phyloP scores from a whole-genome alignment of 2,888 invertebrate species.

The Drosophila buzzatii region DNA sequence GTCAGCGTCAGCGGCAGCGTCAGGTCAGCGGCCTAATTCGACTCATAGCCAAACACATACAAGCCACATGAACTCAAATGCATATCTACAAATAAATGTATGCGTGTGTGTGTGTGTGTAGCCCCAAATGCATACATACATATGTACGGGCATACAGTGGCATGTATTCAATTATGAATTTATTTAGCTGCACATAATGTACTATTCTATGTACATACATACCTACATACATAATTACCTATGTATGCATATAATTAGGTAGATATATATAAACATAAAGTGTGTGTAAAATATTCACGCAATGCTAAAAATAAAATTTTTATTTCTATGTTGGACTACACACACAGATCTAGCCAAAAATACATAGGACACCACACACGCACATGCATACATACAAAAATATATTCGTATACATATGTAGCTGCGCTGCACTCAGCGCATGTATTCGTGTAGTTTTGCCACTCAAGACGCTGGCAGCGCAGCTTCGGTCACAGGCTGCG shows the following conservation, averaged over 20 bases:
- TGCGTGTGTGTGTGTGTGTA: neutral
- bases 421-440: slow-evolving; percentile 28
- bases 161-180: slow-evolving; percentile 12
- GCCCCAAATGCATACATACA: neutral
- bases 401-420: slow-evolving; percentile 1
- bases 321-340: slow-evolving; percentile 63
- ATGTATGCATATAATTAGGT: neutral
- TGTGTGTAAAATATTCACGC: slow-evolving; percentile 60
- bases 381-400: slow-evolving; percentile 6
- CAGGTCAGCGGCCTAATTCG: slow-evolving; percentile 85
- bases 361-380: slow-evolving; percentile 7
- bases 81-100: slow-evolving; percentile 7
- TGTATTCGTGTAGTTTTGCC: slow-evolving; percentile 11
- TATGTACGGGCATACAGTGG: neutral
- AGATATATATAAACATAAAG: slow-evolving; percentile 12
- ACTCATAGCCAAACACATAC: slow-evolving; percentile 39
- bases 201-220: neutral
- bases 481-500: slow-evolving; percentile 28
- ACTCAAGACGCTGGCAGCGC: slow-evolving; percentile 20
- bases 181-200: neutral
- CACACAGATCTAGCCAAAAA: slow-evolving; percentile 27
- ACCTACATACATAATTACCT: slow-evolving; percentile 2
- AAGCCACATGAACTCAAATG: slow-evolving; percentile 11
- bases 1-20: slow-evolving; percentile 68
- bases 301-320: slow-evolving; percentile 68